phyloP scores from a whole-genome alignment of 2,888 invertebrate genomes.

The Pinctada fucata region DNA sequence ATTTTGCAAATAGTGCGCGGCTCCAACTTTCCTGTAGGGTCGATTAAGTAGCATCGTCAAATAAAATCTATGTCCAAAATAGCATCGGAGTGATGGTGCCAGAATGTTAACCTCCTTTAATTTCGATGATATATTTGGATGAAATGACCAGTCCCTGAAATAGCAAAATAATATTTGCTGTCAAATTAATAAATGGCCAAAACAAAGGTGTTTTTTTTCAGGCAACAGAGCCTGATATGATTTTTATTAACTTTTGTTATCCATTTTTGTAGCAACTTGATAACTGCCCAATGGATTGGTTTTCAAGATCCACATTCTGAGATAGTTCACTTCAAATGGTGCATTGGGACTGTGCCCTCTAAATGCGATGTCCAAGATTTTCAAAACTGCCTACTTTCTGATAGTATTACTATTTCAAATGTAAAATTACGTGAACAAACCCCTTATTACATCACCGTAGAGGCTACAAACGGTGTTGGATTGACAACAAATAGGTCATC shows the following conservation, averaged over 20 bases:
- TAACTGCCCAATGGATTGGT: slow-evolving; percentile 43
- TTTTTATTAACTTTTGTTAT: neutral
- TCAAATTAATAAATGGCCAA: no score
- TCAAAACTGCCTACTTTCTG: slow-evolving; percentile 15
- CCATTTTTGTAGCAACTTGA: slow-evolving; percentile 26
- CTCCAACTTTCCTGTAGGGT: no score
- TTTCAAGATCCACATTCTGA: slow-evolving; percentile 43
- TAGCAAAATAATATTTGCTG: no score
- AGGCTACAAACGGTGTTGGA: slow-evolving; percentile 50
- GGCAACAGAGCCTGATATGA: neutral
- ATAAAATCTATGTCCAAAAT: no score
- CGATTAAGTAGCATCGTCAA: no score
- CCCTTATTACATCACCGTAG: slow-evolving; percentile 40
- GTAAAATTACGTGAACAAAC: neutral
- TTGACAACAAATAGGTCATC: slow-evolving; percentile 42
- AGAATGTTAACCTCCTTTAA: no score
- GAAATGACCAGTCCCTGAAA: no score
- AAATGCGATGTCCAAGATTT: slow-evolving; percentile 27
- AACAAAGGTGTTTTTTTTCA: no score
- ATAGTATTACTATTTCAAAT: neutral
- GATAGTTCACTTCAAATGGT: slow-evolving; percentile 40
- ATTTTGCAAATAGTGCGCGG: no score
- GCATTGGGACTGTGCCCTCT: slow-evolving; percentile 21
- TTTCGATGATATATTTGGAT: no score
- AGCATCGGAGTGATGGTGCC: no score